These are phyloP conservation scores for Tetragonisca angustula DNA, from an alignment of 2,888 invertebrate species.

Conservation along the genomic window DNA sequence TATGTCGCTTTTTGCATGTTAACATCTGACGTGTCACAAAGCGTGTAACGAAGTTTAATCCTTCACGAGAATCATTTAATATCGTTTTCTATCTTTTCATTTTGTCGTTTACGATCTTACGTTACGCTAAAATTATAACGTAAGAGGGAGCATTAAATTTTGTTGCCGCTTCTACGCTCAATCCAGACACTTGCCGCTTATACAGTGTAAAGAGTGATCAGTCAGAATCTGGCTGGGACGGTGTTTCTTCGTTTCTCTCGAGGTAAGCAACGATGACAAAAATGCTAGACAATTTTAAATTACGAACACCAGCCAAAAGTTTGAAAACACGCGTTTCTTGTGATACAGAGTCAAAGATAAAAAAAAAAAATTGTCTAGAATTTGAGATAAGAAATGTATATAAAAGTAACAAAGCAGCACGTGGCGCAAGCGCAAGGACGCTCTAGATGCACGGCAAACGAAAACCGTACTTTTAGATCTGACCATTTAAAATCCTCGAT, in stretches of 20 bases:
- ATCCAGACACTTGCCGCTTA: slow-evolving; percentile 19
- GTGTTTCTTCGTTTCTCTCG: background rate
- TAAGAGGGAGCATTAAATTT: slow-evolving; percentile 18
- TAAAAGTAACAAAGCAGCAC: slow-evolving; percentile 56
- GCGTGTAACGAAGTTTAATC: slow-evolving; percentile 22
- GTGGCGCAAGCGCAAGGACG: slow-evolving; percentile 32
- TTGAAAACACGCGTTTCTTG: background rate
- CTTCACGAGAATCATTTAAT: background rate
- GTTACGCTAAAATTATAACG: background rate
- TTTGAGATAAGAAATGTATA: slow-evolving; percentile 5
- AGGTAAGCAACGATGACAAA: slow-evolving; percentile 33
- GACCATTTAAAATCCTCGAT: background rate
- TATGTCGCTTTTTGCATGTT: slow-evolving; percentile 22
- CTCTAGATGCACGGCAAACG: slow-evolving; percentile 53
- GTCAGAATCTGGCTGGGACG: slow-evolving; percentile 1
- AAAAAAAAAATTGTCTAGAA: slow-evolving; percentile 6
- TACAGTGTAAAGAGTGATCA: background rate
- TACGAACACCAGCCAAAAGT: background rate
- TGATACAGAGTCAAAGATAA: too few species aligned
- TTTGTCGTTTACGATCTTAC: background rate
- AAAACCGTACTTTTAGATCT: background rate
- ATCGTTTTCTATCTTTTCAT: background rate
- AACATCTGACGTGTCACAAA: background rate
- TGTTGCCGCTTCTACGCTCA: slow-evolving; percentile 24
- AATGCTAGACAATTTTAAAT: slow-evolving; percentile 23